Evolutionary conservation across 2,888 invertebrate genomes (phyloP).

Genomic region (Erannis defoliaria): DNA sequence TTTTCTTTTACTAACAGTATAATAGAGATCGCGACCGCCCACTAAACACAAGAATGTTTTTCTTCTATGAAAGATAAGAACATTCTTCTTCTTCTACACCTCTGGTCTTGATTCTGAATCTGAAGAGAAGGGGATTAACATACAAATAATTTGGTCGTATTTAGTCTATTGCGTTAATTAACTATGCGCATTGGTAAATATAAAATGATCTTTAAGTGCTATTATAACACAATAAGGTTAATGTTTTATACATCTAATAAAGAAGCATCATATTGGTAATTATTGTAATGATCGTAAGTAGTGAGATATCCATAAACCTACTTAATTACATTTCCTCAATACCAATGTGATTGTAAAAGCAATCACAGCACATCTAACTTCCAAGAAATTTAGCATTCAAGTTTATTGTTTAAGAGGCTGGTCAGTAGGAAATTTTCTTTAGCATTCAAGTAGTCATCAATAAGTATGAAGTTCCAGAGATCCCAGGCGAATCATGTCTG

Average conservation of each 20-base stretch:
- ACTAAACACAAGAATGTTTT: no score
- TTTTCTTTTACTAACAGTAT: no score
- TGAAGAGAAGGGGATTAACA: no score
- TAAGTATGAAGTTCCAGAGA: conserved; percentile 53
- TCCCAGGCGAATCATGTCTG: conserved; percentile 55
- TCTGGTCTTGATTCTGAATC: no score
- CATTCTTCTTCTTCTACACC: no score
- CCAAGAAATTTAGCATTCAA: conserved; percentile 27
- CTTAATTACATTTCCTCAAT: conserved; percentile 32
- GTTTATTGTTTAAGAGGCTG: conserved; percentile 26
- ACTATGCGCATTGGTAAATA: no score
- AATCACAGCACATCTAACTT: conserved; percentile 31
- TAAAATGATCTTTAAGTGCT: background rate
- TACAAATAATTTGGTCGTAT: no score
- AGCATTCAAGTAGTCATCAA: conserved; percentile 38
- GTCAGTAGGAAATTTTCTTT: conserved; percentile 42
- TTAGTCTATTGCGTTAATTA: no score
- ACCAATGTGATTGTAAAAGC: conserved; percentile 23
- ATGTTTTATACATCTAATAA: background rate
- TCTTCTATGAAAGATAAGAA: no score
- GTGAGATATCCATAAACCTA: conserved; percentile 26
- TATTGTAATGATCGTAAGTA: background rate
- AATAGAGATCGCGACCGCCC: no score
- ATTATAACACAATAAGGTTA: background rate
- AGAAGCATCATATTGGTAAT: background rate